A percentile compares a stretch with the other conserved stretches of the same genome.
Evolutionary conservation across 2,888 invertebrate genomes (phyloP).

Genomic region (Ennomos quercinarius): DNA sequence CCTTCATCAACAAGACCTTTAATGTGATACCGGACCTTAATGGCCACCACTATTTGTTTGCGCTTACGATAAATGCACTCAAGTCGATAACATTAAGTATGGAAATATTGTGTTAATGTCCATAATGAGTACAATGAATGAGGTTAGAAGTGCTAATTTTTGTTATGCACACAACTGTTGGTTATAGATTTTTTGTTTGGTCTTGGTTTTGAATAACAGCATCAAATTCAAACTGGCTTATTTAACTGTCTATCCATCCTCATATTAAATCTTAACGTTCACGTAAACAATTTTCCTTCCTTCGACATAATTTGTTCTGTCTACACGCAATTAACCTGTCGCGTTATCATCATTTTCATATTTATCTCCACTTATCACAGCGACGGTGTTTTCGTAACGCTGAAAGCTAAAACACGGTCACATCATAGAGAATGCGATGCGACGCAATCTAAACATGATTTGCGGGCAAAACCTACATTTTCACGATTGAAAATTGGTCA

Average conservation of each 20-base stretch:
- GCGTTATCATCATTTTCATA: constrained; percentile 39
- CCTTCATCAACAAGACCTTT: constrained; percentile 54
- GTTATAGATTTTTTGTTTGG: no score
- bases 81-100: constrained; percentile 45
- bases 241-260: constrained; percentile 2
- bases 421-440: constrained; percentile 25
- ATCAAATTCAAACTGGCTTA: neutral
- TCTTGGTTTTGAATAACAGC: no score
- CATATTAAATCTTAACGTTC: neutral
- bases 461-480: constrained; percentile 8
- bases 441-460: constrained; percentile 27
- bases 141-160: constrained; percentile 23
- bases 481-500: neutral
- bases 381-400: constrained; percentile 41
- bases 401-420: constrained; percentile 51
- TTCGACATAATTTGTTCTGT: constrained; percentile 24
- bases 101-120: constrained; percentile 41
- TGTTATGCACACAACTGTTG: constrained; percentile 3
- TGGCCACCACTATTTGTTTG: constrained; percentile 56
- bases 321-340: constrained; percentile 34
- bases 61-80: constrained; percentile 46
- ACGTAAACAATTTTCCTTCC: constrained; percentile 2
- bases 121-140: constrained; percentile 37
- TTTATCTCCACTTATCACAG: constrained; percentile 41
- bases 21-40: constrained; percentile 53